Percentiles rank a stretch among this genome's conserved stretches.
These are phyloP conservation scores for Mus spretus DNA, from an alignment of 2,797 vertebrate species.

Conservation along the genomic window DNA sequence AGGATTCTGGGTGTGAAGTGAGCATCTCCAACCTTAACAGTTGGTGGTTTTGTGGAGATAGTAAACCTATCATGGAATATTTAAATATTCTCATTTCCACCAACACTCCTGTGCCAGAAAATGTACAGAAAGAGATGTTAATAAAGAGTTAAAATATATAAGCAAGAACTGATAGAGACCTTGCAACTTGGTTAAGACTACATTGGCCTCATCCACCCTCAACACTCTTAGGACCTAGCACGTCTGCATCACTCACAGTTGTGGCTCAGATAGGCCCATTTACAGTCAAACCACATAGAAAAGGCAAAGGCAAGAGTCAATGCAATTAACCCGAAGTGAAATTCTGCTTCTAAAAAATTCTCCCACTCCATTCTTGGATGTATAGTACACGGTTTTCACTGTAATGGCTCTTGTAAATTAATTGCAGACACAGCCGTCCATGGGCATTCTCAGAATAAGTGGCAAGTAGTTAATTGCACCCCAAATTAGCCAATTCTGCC, in stretches of 20 bases:
- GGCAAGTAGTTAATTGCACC: conserved; percentile 85
- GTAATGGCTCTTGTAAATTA: conserved; percentile 83
- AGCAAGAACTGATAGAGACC: not conserved
- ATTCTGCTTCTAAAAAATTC: conserved; percentile 66
- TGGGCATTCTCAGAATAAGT: conserved; percentile 81
- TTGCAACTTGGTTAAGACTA: not conserved
- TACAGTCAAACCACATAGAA: conserved; percentile 59
- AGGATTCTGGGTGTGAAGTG: not conserved
- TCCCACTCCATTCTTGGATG: conserved; percentile 72
- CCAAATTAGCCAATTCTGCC: conserved; percentile 85
- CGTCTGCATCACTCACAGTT: not conserved
- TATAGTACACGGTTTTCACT: conserved; percentile 76
- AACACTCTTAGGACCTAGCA: rapidly evolving
- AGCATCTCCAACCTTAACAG: not conserved
- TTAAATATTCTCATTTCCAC: not conserved
- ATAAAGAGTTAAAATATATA: not conserved
- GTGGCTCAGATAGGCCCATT: conserved; percentile 2
- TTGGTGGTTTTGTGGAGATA: not conserved
- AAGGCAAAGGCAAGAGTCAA: conserved; percentile 76
- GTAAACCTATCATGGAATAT: not conserved
- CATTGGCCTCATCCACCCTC: not conserved
- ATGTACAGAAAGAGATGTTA: not conserved
- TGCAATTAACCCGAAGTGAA: conserved; percentile 77
- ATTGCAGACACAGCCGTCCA: conserved; percentile 83
- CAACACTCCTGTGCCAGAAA: not conserved